Conservation (phyloP, 1,140 invertebrate genomes). For the Drosophila nigromelanica region DNA sequence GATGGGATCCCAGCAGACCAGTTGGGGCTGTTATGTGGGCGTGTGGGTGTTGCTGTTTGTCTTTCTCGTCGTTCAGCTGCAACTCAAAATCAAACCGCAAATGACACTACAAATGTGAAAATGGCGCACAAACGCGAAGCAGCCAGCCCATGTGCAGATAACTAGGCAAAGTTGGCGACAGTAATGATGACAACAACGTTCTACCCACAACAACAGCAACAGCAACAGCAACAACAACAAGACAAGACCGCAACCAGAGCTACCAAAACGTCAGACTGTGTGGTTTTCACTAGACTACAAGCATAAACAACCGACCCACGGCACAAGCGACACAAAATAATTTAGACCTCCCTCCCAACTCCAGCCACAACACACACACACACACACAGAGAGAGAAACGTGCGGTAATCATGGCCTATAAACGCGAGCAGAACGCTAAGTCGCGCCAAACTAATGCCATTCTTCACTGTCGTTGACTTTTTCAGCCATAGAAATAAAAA, state of each 20-base stretch:
- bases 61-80: neutral
- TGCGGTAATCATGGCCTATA: constrained; percentile 23
- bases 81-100: constrained; percentile 70
- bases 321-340: constrained; percentile 68
- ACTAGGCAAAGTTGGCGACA: constrained; percentile 41
- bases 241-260: constrained; percentile 43
- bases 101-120: constrained; percentile 67
- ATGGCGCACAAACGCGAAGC: constrained; percentile 36
- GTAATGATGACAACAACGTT: constrained; percentile 43
- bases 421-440: constrained; percentile 23
- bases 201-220: constrained; percentile 21
- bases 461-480: constrained; percentile 50
- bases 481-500: constrained; percentile 63
- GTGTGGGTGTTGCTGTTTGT: neutral
- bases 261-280: constrained; percentile 50
- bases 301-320: constrained; percentile 59
- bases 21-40: constrained; percentile 11
- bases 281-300: constrained; percentile 51
- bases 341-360: constrained; percentile 31
- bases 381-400: constrained; percentile 1
- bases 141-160: constrained; percentile 20
- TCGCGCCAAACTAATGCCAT: constrained; percentile 48
- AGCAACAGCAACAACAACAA: constrained; percentile 50
- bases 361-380: constrained; percentile 4
- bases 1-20: neutral